Percentiles rank a stretch among this genome's conserved stretches.
phyloP scores from a whole-genome alignment of 2,888 invertebrate species.

The Apodemia duryi region DNA sequence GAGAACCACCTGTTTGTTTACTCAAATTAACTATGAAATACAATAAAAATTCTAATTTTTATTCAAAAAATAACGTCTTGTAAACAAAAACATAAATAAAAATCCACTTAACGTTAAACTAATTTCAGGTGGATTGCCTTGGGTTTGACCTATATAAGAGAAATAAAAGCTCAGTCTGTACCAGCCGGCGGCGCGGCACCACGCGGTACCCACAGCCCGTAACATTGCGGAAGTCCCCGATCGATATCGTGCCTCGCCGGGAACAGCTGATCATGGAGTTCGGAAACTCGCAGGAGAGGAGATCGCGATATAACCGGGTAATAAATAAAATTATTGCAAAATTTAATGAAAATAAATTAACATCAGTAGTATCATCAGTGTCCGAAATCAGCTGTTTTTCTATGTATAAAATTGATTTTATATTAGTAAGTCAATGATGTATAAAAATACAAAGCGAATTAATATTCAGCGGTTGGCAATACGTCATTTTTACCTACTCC shows the following conservation, averaged over 20 bases:
- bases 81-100: neutral
- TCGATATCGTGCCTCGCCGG: slow-evolving; percentile 51
- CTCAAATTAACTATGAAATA: too few relatives aligned
- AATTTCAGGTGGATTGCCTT: slow-evolving; percentile 22
- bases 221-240: slow-evolving; percentile 47
- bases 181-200: slow-evolving; percentile 43
- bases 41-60: too few relatives aligned
- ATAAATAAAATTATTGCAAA: too few relatives aligned
- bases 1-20: too few relatives aligned
- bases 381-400: too few relatives aligned
- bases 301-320: slow-evolving; percentile 82
- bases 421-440: too few relatives aligned
- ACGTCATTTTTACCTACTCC: too few relatives aligned
- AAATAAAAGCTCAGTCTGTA: slow-evolving; percentile 36
- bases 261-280: slow-evolving; percentile 61
- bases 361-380: too few relatives aligned
- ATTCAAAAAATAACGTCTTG: neutral
- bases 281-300: slow-evolving; percentile 74
- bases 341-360: too few relatives aligned
- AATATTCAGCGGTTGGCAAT: too few relatives aligned
- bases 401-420: too few relatives aligned
- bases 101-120: neutral
- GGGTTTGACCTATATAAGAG: slow-evolving; percentile 34
- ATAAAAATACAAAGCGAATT: too few relatives aligned
- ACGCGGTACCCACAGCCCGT: slow-evolving; percentile 16